Conservation (phyloP, 1,140 invertebrate genomes). For the Gonioctena quinquepunctata region DNA sequence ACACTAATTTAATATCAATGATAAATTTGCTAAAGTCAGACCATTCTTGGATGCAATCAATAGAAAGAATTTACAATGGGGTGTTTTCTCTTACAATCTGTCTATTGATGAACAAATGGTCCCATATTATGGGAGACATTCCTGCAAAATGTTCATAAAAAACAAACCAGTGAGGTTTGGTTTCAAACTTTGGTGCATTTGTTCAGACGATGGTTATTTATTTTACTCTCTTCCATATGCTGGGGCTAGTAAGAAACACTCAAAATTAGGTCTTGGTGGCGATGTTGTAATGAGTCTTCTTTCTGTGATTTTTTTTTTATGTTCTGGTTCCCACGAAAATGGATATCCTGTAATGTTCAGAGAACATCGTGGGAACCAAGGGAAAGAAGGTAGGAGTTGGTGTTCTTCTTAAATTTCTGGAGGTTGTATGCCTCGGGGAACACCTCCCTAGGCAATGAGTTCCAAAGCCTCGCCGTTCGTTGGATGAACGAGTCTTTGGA, state of each 20-base stretch:
- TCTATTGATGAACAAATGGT: slow-evolving; percentile 54
- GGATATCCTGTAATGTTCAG: too few relatives aligned
- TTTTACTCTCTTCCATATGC: slow-evolving; percentile 27
- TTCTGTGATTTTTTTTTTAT: too few relatives aligned
- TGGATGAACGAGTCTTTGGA: too few relatives aligned
- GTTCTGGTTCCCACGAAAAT: too few relatives aligned
- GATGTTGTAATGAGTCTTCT: slow-evolving; percentile 25
- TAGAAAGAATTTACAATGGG: slow-evolving; percentile 53
- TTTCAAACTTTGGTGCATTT: slow-evolving; percentile 55
- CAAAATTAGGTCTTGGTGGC: slow-evolving; percentile 20
- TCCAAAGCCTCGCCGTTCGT: too few relatives aligned
- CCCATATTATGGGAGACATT: slow-evolving; percentile 58
- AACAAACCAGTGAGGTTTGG: slow-evolving; percentile 58
- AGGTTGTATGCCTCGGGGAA: too few relatives aligned
- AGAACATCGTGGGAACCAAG: too few relatives aligned
- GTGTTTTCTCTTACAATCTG: slow-evolving; percentile 51
- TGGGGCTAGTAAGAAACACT: slow-evolving; percentile 17
- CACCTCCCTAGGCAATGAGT: too few relatives aligned
- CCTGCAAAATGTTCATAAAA: slow-evolving; percentile 57
- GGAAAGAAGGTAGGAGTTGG: too few relatives aligned
- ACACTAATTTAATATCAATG: slow-evolving; percentile 42
- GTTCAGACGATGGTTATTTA: slow-evolving; percentile 24
- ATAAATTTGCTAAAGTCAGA: slow-evolving; percentile 49
- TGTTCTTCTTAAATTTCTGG: too few relatives aligned
- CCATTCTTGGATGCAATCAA: slow-evolving; percentile 41